Evolutionary conservation across 2,113 vertebrate genomes (phyloP).

Genomic region (Lynx canadensis): DNA sequence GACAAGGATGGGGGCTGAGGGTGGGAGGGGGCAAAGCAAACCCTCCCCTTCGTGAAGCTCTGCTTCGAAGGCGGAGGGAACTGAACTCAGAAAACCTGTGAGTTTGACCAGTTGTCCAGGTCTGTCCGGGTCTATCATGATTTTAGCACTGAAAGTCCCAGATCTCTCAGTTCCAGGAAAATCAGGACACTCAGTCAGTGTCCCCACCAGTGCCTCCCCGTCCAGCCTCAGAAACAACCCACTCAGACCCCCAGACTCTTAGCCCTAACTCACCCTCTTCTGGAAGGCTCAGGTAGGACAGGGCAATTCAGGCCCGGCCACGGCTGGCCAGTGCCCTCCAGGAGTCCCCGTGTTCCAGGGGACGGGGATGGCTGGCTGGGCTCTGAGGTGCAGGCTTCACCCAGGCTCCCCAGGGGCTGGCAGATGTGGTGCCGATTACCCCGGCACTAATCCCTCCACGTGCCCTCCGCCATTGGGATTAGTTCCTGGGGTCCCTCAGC

Average conservation of each 20-base stretch:
- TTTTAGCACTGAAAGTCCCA: not conserved
- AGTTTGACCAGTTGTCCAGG: fast-evolving
- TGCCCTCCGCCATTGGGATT: slow-evolving; percentile 33
- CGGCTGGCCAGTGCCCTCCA: not conserved
- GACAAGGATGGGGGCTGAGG: not conserved
- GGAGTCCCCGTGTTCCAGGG: not conserved
- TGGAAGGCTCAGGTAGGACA: not conserved
- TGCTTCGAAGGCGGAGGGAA: not conserved
- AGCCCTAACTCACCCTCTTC: slow-evolving; percentile 35
- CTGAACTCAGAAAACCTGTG: not conserved
- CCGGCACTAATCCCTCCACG: slow-evolving; percentile 39
- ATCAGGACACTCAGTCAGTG: fast-evolving
- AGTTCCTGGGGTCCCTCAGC: not conserved
- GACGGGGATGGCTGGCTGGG: not conserved
- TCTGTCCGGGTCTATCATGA: not conserved
- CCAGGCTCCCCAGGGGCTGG: not conserved
- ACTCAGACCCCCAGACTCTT: not conserved
- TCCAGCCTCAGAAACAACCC: not conserved
- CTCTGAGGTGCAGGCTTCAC: not conserved
- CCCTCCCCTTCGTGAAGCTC: not conserved
- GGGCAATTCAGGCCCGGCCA: not conserved
- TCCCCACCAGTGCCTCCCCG: not conserved
- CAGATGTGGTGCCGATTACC: slow-evolving; percentile 31
- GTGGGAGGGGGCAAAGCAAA: fast-evolving
- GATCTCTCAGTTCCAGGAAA: not conserved